A percentile compares a stretch with the other conserved stretches of the same genome.
Conservation (phyloP, 2,113 vertebrate genomes). For the Spizaetus ornatus region DNA sequence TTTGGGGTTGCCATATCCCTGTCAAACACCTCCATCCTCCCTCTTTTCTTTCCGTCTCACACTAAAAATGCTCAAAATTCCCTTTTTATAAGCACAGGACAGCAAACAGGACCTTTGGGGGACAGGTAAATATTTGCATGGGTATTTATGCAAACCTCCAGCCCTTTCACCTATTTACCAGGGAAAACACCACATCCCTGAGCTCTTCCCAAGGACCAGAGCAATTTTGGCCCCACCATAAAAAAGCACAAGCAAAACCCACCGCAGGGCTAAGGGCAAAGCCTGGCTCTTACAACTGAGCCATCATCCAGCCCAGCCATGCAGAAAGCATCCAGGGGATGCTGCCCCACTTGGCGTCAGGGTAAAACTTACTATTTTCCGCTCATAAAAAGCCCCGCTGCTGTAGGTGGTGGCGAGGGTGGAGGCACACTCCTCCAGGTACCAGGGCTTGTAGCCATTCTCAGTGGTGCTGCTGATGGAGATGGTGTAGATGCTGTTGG, state of each 20-base stretch:
- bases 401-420: conserved; percentile 88
- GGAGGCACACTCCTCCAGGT: conserved; percentile 89
- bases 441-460: conserved; percentile 80
- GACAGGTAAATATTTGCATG: background rate
- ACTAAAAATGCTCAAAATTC: background rate
- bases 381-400: conserved; percentile 85
- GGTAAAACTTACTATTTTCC: conserved; percentile 79
- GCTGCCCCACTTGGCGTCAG: fast-evolving
- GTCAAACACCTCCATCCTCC: background rate
- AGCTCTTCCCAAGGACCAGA: background rate
- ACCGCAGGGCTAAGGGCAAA: background rate
- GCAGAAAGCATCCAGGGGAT: background rate
- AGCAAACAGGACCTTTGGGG: background rate
- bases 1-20: background rate
- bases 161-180: background rate
- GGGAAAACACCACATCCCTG: background rate
- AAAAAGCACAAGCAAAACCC: background rate
- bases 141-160: background rate
- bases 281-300: background rate
- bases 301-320: background rate
- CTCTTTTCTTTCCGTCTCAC: background rate
- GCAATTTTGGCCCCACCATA: background rate
- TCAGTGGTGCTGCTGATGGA: conserved; percentile 89
- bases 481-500: conserved; percentile 93
- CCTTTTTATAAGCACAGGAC: background rate